Base-by-base conservation (phyloP, 2,797 vertebrate species). In the Balearica regulorum region DNA sequence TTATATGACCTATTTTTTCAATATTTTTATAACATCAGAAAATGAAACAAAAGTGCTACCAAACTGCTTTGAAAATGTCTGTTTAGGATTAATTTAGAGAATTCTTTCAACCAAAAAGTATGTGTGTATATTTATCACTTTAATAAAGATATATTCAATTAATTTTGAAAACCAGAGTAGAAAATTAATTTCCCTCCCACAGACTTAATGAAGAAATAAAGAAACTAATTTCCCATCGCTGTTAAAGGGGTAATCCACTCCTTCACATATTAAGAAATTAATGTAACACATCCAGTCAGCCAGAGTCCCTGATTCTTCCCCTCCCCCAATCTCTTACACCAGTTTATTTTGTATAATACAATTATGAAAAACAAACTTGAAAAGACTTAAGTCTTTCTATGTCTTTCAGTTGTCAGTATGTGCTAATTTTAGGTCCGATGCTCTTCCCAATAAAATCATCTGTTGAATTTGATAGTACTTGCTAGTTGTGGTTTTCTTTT, bases 101-200 rank as follows among this genome's bases (percentile, higher is more conserved):
- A 90, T 90, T 94, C 95, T 96, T 97, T 97, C 96, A 97, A 95
- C 90, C 96, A 96, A 97, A 96, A 93, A 96, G 70, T 78, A 46
- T 89, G 51, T 92, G 84, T 77, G 37, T 58, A 19, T 88, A 97
- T 96, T 90, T 95, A 97, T 98, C 97, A 98, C 82, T 95, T 97
- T 98, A 97, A 97, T 98, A 97, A 98, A 98, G 96, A 98, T 98
- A 96, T 98, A 97, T 98, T 97, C 96, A 97, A 98, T 98, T 98
- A 98, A 97, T 98, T 97, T 97, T 86, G 80, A 97, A 98, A 97
- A 93, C 86, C 85, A 89, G 92, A 87, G 90, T 97, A 97, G 94
- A 95, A 96, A 97, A 98, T 98, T 98, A 98, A 97, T 98, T 98
- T 98, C 95, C 97, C 97, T 98, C 98, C 98, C 98, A 96, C 98